phyloP scores from a whole-genome alignment of 2,888 invertebrate species.

The Bombylius major region DNA sequence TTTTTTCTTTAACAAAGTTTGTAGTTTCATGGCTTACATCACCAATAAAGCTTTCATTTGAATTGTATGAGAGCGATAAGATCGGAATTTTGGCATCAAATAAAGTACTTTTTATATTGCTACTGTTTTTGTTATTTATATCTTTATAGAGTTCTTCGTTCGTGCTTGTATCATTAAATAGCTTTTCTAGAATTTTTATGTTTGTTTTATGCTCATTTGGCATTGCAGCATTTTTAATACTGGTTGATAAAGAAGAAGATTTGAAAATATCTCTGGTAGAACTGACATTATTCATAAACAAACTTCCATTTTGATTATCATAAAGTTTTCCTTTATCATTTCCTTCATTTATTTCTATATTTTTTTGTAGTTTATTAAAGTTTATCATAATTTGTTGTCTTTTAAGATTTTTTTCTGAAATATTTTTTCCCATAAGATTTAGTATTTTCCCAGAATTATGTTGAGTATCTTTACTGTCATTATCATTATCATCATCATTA shows the following conservation, averaged over 20 bases:
- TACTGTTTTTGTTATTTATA: background rate
- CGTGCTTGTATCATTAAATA: background rate
- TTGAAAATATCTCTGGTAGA: background rate
- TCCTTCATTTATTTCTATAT: background rate
- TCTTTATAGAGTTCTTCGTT: background rate
- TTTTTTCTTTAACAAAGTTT: background rate
- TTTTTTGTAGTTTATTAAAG: background rate
- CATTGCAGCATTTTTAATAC: background rate
- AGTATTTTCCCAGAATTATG: background rate
- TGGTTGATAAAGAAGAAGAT: background rate
- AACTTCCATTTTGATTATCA: slow-evolving; percentile 2
- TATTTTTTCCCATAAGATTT: background rate
- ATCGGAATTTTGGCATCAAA: slow-evolving; percentile 3
- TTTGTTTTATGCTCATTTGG: slow-evolving; percentile 2
- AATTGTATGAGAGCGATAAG: slow-evolving; percentile 1
- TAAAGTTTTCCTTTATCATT: background rate
- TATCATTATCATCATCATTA: no score
- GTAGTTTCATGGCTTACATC: background rate
- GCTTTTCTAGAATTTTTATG: background rate
- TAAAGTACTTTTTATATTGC: background rate
- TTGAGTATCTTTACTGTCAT: background rate
- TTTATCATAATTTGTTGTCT: background rate
- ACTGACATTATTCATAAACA: background rate
- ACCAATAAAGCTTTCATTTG: background rate
- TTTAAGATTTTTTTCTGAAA: background rate